These are phyloP conservation scores for Pyrrhosoma nymphula DNA, from an alignment of 2,888 invertebrate species.

Conservation along the genomic window DNA sequence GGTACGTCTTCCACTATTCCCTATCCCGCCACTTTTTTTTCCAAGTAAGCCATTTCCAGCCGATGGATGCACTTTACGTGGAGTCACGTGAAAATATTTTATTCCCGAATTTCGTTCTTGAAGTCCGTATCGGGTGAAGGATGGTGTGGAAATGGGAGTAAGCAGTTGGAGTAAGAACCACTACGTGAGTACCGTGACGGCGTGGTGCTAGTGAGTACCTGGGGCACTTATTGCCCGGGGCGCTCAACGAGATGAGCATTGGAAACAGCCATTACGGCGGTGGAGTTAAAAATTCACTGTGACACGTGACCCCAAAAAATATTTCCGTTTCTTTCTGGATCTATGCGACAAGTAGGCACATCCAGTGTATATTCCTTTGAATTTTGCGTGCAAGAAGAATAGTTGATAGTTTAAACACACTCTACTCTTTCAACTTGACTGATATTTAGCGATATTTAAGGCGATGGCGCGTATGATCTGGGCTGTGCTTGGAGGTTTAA, in stretches of 20 bases:
- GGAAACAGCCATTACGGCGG: not conserved
- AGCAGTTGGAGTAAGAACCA: not conserved
- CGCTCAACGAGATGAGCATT: not conserved
- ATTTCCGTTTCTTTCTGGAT: not conserved
- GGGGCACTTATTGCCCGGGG: not conserved
- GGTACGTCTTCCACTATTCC: not conserved
- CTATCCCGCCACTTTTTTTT: not conserved
- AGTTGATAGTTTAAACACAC: too few species aligned
- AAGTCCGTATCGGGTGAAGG: not conserved
- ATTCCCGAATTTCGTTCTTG: not conserved
- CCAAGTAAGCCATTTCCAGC: not conserved
- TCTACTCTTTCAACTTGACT: too few species aligned
- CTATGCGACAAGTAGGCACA: too few species aligned
- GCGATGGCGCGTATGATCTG: too few species aligned
- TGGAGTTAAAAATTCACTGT: not conserved
- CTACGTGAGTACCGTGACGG: not conserved
- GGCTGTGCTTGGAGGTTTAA: too few species aligned
- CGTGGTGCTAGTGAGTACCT: not conserved
- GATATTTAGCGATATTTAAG: too few species aligned
- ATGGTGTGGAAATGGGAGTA: not conserved
- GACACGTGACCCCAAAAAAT: not conserved
- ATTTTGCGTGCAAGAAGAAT: too few species aligned
- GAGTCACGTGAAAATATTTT: not conserved
- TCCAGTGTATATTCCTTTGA: too few species aligned
- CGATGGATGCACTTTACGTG: constrained; percentile 16